Conservation (phyloP, 2,797 vertebrate species). For the Staurois parvus region DNA sequence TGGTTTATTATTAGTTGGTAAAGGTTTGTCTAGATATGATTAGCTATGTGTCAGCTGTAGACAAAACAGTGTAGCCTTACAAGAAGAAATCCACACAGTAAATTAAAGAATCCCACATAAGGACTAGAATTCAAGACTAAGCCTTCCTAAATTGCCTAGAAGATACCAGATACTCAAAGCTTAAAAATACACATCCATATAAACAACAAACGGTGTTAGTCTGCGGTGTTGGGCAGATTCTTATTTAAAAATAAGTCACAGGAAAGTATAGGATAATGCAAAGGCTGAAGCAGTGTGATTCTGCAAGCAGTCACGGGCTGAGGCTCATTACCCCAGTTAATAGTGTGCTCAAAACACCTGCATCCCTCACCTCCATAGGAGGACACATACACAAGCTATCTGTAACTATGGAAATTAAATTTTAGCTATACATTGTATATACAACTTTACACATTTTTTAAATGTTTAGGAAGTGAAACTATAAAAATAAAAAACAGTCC, state of each 20-base stretch:
- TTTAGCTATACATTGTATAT: neutral
- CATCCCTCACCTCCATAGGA: neutral
- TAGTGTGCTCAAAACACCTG: constrained; percentile 50
- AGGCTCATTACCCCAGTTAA: constrained; percentile 56
- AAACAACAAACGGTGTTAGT: neutral
- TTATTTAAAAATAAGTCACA: constrained; percentile 22
- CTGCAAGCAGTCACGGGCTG: constrained; percentile 19
- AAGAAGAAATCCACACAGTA: neutral
- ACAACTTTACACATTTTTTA: neutral
- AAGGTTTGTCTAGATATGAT: neutral
- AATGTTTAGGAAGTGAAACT: neutral
- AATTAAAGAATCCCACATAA: neutral
- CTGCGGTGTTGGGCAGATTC: constrained; percentile 23
- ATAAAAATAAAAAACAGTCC: neutral
- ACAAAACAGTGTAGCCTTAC: neutral
- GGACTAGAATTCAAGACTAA: neutral
- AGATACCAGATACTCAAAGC: neutral
- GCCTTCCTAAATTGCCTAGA: constrained; percentile 3
- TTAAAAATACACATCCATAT: neutral
- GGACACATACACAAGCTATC: neutral
- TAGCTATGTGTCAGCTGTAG: neutral
- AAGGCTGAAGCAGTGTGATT: constrained; percentile 20
- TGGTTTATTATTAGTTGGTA: neutral
- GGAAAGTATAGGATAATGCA: constrained; percentile 18
- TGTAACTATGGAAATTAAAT: neutral